These are phyloP conservation scores for Alethe castanea DNA, from an alignment of 2,113 vertebrate species.

Conservation along the genomic window DNA sequence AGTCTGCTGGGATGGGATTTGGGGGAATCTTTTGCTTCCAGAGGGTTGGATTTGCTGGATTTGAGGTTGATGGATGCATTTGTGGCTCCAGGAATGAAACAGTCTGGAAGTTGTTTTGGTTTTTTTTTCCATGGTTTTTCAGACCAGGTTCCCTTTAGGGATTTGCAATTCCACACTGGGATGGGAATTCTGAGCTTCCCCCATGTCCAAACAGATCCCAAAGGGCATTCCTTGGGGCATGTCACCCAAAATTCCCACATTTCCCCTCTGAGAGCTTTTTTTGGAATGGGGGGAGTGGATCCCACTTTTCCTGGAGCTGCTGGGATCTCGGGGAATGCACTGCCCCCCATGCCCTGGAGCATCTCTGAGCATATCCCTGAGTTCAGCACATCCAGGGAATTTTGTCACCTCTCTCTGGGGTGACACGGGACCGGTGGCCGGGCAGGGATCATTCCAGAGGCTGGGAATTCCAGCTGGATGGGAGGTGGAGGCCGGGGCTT, in stretches of 20 bases:
- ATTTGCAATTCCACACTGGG: not conserved
- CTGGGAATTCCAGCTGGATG: not conserved
- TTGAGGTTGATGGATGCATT: not conserved
- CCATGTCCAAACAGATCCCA: not conserved
- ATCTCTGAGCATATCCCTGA: not conserved
- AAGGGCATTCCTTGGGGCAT: not conserved
- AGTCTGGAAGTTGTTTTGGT: fast-evolving
- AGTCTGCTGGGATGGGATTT: not conserved
- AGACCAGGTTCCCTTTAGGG: not conserved
- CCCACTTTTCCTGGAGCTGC: not conserved
- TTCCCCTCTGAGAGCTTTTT: not conserved
- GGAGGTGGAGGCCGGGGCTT: not conserved
- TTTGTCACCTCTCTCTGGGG: not conserved
- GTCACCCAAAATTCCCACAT: fast-evolving
- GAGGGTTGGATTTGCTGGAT: not conserved
- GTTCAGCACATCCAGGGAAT: fast-evolving
- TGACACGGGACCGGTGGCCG: not conserved
- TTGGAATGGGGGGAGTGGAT: not conserved
- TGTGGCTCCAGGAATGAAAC: not conserved
- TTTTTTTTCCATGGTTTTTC: not conserved
- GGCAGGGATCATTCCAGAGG: not conserved
- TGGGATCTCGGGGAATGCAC: not conserved
- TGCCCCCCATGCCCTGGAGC: not conserved
- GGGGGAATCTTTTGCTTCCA: fast-evolving
- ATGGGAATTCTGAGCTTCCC: not conserved